phyloP scores from a whole-genome alignment of 2,888 invertebrate genomes.

The Disparrhopalites patrizii region DNA sequence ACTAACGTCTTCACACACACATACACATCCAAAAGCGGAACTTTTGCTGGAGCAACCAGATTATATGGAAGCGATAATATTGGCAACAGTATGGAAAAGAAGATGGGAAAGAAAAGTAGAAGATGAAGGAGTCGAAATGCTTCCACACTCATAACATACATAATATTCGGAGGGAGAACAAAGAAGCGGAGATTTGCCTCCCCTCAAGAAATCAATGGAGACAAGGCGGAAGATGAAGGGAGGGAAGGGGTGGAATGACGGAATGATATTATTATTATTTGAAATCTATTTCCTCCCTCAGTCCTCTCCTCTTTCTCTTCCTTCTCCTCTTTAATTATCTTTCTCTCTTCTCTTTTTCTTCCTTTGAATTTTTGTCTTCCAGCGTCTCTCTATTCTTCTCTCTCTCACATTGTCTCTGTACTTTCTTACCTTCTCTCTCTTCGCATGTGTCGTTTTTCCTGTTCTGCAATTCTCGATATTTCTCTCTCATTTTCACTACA shows the following conservation, averaged over 20 bases:
- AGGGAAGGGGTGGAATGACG: background rate
- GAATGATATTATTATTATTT: constrained; percentile 22
- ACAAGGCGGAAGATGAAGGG: constrained; percentile 1
- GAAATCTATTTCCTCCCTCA: constrained; percentile 23
- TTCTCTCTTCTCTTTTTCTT: background rate
- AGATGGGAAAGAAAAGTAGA: too few species aligned
- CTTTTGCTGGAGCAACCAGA: background rate
- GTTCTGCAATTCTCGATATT: too few species aligned
- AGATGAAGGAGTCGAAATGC: too few species aligned
- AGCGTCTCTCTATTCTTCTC: too few species aligned
- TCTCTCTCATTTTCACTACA: too few species aligned
- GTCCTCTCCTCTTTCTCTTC: background rate
- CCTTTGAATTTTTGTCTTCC: background rate
- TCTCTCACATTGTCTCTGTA: too few species aligned
- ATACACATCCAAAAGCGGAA: too few species aligned
- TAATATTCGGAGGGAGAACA: constrained; percentile 15
- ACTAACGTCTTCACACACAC: too few species aligned
- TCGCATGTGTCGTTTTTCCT: too few species aligned
- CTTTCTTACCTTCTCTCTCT: too few species aligned
- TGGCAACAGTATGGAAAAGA: constrained; percentile 1
- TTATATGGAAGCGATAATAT: background rate
- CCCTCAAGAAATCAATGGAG: constrained; percentile 2
- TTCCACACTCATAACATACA: too few species aligned
- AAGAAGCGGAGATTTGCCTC: constrained; percentile 24
- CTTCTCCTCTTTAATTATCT: background rate